Percentiles rank a stretch among this genome's conserved stretches.
These are phyloP conservation scores for Stegana nigrithorax DNA, from an alignment of 2,888 invertebrate genomes.

Conservation along the genomic window DNA sequence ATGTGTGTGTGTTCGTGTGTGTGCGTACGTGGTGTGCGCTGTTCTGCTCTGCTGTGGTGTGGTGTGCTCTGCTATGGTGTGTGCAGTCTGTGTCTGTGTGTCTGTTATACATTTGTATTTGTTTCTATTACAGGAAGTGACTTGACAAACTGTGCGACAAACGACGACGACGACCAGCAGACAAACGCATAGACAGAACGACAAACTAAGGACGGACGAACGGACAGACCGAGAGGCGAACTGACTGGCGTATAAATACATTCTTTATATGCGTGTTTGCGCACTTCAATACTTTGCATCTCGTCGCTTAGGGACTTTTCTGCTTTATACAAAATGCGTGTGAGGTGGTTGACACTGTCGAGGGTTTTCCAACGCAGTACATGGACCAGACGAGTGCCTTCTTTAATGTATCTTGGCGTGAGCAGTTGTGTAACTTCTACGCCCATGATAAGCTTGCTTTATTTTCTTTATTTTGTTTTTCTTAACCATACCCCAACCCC, in stretches of 20 bases:
- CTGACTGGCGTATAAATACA: not conserved
- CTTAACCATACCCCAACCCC: no score
- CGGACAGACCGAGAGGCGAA: not conserved
- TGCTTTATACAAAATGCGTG: not conserved
- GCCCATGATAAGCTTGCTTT: no score
- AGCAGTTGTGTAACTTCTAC: no score
- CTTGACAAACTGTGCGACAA: constrained; percentile 43
- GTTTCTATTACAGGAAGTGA: constrained; percentile 61
- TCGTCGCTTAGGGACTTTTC: no score
- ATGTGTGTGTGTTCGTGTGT: not conserved
- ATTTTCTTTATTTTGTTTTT: no score
- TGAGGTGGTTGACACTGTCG: constrained; percentile 12
- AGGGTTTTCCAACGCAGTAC: constrained; percentile 1
- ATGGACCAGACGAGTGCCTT: no score
- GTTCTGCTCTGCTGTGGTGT: constrained; percentile 21
- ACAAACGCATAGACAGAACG: not conserved
- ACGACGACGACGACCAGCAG: no score
- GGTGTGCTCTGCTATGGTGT: constrained; percentile 30
- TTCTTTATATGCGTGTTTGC: not conserved
- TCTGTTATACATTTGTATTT: constrained; percentile 22
- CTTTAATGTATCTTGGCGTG: no score
- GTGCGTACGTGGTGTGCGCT: not conserved
- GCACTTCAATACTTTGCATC: not conserved
- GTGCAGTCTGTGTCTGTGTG: not conserved
- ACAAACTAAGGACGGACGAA: not conserved